A percentile compares a stretch with the other conserved stretches of the same genome.
phyloP scores from a whole-genome alignment of 2,888 invertebrate species.

The Germaria angustata region DNA sequence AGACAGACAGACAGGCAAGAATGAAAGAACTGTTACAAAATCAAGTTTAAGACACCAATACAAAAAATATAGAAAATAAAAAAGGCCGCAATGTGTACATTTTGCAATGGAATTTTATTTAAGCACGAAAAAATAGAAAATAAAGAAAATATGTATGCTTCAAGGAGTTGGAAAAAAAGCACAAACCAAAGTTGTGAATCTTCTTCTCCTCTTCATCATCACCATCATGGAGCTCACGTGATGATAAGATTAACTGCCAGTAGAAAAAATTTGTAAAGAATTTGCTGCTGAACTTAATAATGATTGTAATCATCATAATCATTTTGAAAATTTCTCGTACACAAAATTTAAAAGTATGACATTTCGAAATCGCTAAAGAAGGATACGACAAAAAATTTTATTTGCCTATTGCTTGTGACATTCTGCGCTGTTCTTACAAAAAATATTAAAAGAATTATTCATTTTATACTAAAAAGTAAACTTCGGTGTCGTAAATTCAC shows the following conservation, averaged over 20 bases:
- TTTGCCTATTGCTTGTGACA: too few relatives aligned
- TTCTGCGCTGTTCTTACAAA: too few relatives aligned
- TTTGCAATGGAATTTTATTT: slow-evolving; percentile 54
- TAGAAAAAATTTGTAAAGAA: neutral
- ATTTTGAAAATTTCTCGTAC: neutral
- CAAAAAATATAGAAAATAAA: slow-evolving; percentile 20
- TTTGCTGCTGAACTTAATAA: slow-evolving; percentile 15
- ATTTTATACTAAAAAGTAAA: too few relatives aligned
- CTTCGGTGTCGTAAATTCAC: too few relatives aligned
- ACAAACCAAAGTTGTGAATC: slow-evolving; percentile 48
- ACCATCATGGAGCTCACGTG: neutral
- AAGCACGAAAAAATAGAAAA: neutral
- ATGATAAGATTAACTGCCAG: slow-evolving; percentile 21
- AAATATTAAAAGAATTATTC: too few relatives aligned
- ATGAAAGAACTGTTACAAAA: slow-evolving; percentile 69
- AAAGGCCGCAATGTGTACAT: slow-evolving; percentile 45
- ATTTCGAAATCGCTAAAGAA: slow-evolving; percentile 2
- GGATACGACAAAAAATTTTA: too few relatives aligned
- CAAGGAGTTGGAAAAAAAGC: slow-evolving; percentile 26
- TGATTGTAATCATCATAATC: neutral
- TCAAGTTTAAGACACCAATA: slow-evolving; percentile 68
- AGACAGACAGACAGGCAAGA: slow-evolving; percentile 60
- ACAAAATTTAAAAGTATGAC: slow-evolving; percentile 24
- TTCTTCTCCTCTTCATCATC: slow-evolving; percentile 12
- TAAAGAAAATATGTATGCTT: slow-evolving; percentile 3